phyloP scores from a whole-genome alignment of 2,888 invertebrate species.

The Stenoptilia bipunctidactyla region DNA sequence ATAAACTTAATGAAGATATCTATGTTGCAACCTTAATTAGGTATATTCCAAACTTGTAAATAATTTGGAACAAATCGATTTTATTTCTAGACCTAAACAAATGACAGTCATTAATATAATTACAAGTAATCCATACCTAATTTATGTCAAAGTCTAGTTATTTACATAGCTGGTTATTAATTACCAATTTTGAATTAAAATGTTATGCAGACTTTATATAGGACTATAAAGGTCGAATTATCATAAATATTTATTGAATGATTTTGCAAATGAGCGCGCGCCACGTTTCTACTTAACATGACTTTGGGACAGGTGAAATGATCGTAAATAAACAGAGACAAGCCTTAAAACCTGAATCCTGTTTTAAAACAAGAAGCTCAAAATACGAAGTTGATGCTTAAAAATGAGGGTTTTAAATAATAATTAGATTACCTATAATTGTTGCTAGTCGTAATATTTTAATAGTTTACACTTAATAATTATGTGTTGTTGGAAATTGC shows the following conservation, averaged over 20 bases:
- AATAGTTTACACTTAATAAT: slow-evolving; percentile 1
- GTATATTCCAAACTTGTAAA: too few relatives aligned
- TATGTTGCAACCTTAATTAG: background rate
- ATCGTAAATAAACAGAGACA: too few relatives aligned
- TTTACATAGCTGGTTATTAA: background rate
- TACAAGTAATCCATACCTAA: background rate
- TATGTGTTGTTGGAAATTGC: slow-evolving; percentile 8
- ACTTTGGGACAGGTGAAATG: too few relatives aligned
- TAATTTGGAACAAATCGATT: too few relatives aligned
- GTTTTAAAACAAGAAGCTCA: too few relatives aligned
- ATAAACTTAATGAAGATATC: slow-evolving; percentile 5
- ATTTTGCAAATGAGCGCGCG: too few relatives aligned
- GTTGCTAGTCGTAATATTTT: background rate
- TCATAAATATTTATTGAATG: too few relatives aligned
- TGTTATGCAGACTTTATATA: background rate
- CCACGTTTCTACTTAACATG: too few relatives aligned
- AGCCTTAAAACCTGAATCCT: too few relatives aligned
- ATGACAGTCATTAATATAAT: slow-evolving; percentile 4
- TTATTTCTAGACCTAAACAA: slow-evolving; percentile 5
- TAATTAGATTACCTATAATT: slow-evolving; percentile 1
- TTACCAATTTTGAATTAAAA: background rate
- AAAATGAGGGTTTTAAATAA: slow-evolving; percentile 7
- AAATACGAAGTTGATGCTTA: too few relatives aligned
- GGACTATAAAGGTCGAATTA: too few relatives aligned
- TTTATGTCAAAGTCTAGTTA: background rate